Base-by-base conservation (phyloP, 2,888 invertebrate genomes). In the Odontocolon sp. region DNA sequence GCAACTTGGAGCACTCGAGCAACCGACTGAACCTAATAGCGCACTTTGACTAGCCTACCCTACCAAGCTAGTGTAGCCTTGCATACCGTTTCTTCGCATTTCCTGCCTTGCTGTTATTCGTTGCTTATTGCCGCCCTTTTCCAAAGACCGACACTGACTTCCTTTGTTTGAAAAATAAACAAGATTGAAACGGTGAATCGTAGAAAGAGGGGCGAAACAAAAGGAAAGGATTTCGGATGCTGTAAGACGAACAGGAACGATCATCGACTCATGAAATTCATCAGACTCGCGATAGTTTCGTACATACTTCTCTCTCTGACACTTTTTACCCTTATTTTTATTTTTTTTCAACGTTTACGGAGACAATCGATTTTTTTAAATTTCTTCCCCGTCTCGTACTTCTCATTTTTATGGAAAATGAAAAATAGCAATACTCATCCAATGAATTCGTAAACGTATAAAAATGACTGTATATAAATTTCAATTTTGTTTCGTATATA, bases 11-110 rank as follows among this genome's bases (percentile, higher is more conserved):
- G 56, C 64, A 61, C 61, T 40, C 66, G 45, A 33, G 68, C 40
- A 52, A 61, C 47, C 33, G 56, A 72, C 54, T 59, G 38, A 67
- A 72, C 23, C 54, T 72, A 72, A 72, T 57, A 63, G 59, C 56
- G 47, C 61, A 72, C 56, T 66, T 61, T 63, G 36, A 64, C 63
- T 50, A 23, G 63, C 36, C 11, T 23, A 36, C 33, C 9, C 33
- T 23, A 14, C 11, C 31, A 11, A 2, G 3, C 36, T 63, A 9
- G 47, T 33, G 14, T 33, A 5, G n/a, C n/a, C 18, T 28, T 2
- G 28, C 21, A n/a, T 42, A 42, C 28, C 59, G 42, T 18, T 61
- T 61, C 3, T n/a, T 18, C 18, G 18, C 16, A 18, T n/a, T n/a
- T 28, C 14, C 6, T 56, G n/a, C n/a, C 3, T 26, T n/a, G 9